phyloP scores from a whole-genome alignment of 2,797 vertebrate species.

The Margarornis squamiger region DNA sequence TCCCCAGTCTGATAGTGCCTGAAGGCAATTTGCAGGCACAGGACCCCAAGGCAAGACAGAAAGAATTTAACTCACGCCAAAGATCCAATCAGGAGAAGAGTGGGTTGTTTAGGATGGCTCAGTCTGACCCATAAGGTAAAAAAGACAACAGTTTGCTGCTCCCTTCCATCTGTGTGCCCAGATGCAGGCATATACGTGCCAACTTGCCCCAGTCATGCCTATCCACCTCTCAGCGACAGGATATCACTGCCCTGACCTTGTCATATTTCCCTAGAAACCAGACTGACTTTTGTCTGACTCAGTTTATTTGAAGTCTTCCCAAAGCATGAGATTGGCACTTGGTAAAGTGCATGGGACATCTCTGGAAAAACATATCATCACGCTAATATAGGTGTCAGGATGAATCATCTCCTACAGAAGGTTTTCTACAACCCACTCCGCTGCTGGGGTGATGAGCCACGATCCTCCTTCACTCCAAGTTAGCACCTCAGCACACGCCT shows the following conservation, averaged over 20 bases:
- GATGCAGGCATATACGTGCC: background rate
- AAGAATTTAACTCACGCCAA: background rate
- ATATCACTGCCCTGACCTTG: background rate
- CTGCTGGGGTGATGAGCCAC: background rate
- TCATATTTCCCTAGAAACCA: background rate
- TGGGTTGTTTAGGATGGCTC: background rate
- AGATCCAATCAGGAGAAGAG: background rate
- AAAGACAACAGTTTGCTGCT: background rate
- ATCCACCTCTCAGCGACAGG: background rate
- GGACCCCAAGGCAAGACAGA: background rate
- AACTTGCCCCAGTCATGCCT: background rate
- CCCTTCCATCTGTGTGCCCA: background rate
- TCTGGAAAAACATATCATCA: background rate
- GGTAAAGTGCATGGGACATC: background rate
- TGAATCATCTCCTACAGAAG: slow-evolving; percentile 6
- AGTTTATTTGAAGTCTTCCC: slow-evolving; percentile 16
- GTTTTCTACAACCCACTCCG: background rate
- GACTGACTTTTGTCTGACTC: slow-evolving; percentile 1
- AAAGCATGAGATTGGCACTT: background rate
- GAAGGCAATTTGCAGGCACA: background rate
- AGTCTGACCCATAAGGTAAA: rapidly evolving
- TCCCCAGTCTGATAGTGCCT: background rate
- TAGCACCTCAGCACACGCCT: background rate
- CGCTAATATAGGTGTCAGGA: background rate
- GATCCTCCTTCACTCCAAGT: background rate